A percentile compares a stretch with the other conserved stretches of the same genome.
phyloP scores from a whole-genome alignment of 37 sponge, comb jelly and placozoan species.

The Agelas oroides region DNA sequence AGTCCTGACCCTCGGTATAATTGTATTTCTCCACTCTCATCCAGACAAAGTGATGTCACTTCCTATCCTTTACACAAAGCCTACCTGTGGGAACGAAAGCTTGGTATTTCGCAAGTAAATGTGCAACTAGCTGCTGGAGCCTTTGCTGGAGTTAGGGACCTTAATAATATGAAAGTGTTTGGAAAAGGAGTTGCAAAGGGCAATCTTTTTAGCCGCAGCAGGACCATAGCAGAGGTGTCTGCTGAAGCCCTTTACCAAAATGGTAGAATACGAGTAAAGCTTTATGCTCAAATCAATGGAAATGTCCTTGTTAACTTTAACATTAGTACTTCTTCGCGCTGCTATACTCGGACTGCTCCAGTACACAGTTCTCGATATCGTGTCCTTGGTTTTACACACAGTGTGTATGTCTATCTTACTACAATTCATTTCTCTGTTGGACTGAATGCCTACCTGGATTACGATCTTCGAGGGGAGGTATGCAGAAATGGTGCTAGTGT shows the following conservation, averaged over 20 bases:
- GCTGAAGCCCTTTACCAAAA: background rate
- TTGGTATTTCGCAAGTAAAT: slow-evolving; percentile 46
- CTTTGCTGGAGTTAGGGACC: slow-evolving; percentile 25
- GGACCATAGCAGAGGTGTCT: background rate
- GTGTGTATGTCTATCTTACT: too few species aligned
- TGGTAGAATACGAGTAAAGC: background rate
- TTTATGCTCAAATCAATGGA: slow-evolving; percentile 49
- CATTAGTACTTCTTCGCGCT: background rate
- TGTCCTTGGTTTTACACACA: too few species aligned
- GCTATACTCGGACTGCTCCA: background rate
- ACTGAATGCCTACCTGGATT: too few species aligned
- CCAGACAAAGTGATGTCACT: slow-evolving; percentile 37
- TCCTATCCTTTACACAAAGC: slow-evolving; percentile 46
- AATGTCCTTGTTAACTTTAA: slow-evolving; percentile 6
- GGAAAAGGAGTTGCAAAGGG: background rate
- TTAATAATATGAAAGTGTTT: background rate
- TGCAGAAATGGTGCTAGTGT: too few species aligned
- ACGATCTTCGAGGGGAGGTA: too few species aligned
- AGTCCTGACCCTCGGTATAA: background rate
- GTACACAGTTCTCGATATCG: too few species aligned
- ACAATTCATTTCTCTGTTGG: too few species aligned
- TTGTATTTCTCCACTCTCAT: slow-evolving; percentile 15
- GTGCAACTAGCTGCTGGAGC: slow-evolving; percentile 33
- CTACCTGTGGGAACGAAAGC: slow-evolving; percentile 45
- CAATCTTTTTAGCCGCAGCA: background rate